Base-by-base conservation (phyloP, 2,113 vertebrate genomes). In the Takifugu bimaculatus region DNA sequence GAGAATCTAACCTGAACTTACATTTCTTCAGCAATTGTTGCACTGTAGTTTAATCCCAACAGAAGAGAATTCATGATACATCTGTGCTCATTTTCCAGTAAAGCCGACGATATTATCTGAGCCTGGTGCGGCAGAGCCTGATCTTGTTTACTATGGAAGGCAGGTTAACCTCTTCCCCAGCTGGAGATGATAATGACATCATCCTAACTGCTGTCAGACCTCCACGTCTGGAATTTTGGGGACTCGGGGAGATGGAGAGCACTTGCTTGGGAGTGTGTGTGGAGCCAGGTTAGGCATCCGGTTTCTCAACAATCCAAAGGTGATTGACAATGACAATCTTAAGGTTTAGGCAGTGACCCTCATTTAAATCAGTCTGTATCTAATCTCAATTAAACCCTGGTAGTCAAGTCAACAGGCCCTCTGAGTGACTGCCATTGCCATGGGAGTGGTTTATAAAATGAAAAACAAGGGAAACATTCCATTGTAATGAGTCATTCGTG, bases 391-490 rank as follows among this genome's bases (percentile, higher is more conserved):
- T 57, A 80, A 80, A 83, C 64, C 53, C 68, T 57, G 68, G 69
- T 79, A 78, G 77, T 84, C 77, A 80, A 79, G 75, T 78, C 84
- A 69, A 80, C 57, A 73, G 65, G 57, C 67, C 59, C 66, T 61
- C 50, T 53, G 64, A 81, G 63, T 55, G 74, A 75, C 67, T 65
- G 29, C 69, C 54, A 72, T 83, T 79, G 67, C 76, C 82, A 84
- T 84, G 74, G 82, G 48, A 87, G 77, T 78, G 4, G 80, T 88
- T 86, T 89, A 84, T 81, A 78, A 80, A 79, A 76, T 81, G 68
- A 80, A 83, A 82, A 88, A 86, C 70, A 81, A 82, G 81, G 73
- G 79, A 85, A 84, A 80, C 78, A 82, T 86, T 84, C 78, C 67
- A 6, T 64, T 82, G 49, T 80, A 85, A 81, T 83, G 82, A 88